Conservation (phyloP, 1,140 invertebrate genomes). For the Temnothorax curvispinosus region DNA sequence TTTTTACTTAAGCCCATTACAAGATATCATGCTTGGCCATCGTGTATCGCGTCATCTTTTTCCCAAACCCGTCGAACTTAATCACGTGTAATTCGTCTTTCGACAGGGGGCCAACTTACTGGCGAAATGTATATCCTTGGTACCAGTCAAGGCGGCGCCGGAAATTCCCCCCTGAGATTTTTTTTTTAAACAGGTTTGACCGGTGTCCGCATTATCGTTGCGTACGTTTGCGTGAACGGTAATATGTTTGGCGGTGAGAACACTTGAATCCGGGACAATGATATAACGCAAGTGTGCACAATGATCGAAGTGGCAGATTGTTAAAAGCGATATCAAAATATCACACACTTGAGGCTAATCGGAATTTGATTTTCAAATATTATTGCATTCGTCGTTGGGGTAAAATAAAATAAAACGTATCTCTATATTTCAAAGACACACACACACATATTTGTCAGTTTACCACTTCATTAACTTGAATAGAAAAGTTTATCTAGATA, state of each 20-base stretch:
- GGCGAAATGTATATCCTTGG: slow-evolving; percentile 61
- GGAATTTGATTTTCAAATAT: slow-evolving; percentile 24
- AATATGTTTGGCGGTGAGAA: slow-evolving; percentile 32
- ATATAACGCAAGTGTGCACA: slow-evolving; percentile 53
- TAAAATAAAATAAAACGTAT: not conserved
- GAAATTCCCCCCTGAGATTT: slow-evolving; percentile 62
- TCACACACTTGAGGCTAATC: not conserved
- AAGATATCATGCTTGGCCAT: not conserved
- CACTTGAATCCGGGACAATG: slow-evolving; percentile 67
- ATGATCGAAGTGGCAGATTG: slow-evolving; percentile 10
- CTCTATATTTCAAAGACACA: not conserved
- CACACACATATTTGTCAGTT: not conserved
- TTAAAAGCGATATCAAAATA: not conserved
- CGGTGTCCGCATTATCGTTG: slow-evolving; percentile 29
- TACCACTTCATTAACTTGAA: not conserved
- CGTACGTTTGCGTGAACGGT: slow-evolving; percentile 21
- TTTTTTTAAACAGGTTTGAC: slow-evolving; percentile 67
- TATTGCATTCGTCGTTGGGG: not conserved
- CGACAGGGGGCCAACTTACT: slow-evolving; percentile 14
- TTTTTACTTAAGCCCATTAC: not conserved
- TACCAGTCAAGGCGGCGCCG: slow-evolving; percentile 65
- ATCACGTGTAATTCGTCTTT: slow-evolving; percentile 38
- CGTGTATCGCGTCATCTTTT: slow-evolving; percentile 10
- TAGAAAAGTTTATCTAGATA: not conserved
- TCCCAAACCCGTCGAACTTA: slow-evolving; percentile 13